A percentile compares a stretch with the other conserved stretches of the same genome.
phyloP scores from a whole-genome alignment of 2,888 invertebrate species.

The Agapostemon virescens region DNA sequence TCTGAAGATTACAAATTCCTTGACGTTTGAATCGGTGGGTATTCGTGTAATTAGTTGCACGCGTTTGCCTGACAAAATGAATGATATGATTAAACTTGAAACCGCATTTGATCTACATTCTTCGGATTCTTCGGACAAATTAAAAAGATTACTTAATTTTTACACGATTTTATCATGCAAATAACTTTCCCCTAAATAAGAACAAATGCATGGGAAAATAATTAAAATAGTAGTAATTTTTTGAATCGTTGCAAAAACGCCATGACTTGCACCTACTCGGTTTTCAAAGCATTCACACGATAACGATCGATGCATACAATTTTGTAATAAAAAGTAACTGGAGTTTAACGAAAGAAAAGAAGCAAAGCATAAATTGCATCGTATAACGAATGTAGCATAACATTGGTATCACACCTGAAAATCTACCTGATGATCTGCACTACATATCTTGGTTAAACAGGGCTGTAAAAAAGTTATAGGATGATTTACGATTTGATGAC shows the following conservation, averaged over 20 bases:
- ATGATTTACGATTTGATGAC: not conserved
- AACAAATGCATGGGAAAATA: not conserved
- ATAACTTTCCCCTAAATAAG: not conserved
- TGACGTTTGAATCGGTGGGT: constrained; percentile 52
- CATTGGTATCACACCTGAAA: not conserved
- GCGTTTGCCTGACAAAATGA: constrained; percentile 39
- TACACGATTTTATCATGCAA: not conserved
- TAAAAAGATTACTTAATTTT: not conserved
- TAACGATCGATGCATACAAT: not conserved
- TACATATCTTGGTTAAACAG: not conserved
- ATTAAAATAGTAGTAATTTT: not conserved
- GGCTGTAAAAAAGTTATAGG: not conserved
- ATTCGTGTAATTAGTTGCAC: constrained; percentile 38
- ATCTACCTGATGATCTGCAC: not conserved
- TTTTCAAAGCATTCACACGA: not conserved
- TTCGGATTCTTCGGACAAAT: constrained; percentile 32
- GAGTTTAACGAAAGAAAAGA: not conserved
- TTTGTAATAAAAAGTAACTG: not conserved
- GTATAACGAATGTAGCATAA: not conserved
- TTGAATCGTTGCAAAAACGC: not conserved
- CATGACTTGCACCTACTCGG: not conserved
- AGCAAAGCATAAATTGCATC: not conserved
- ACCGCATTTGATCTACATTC: constrained; percentile 43
- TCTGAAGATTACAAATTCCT: constrained; percentile 54
- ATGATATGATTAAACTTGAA: constrained; percentile 24